Percentiles rank a stretch among this genome's conserved stretches.
Evolutionary conservation across 2,797 vertebrate genomes (phyloP).

Genomic region (Acridotheres tristis): DNA sequence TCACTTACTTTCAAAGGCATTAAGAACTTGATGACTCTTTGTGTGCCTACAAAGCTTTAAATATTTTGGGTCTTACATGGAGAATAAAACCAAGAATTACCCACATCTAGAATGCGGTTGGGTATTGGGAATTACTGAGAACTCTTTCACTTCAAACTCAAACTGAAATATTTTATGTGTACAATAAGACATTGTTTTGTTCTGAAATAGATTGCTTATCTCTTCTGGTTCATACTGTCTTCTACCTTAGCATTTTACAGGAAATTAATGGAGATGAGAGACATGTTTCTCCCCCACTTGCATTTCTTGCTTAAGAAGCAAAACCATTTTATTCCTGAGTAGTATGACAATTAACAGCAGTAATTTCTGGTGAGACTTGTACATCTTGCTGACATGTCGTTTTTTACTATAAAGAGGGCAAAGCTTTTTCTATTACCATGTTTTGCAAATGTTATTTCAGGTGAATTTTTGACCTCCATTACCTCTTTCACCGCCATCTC

Average conservation of each 20-base stretch:
- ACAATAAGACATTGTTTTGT: background rate
- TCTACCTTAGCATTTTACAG: background rate
- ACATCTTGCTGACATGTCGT: background rate
- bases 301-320: background rate
- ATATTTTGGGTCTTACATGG: background rate
- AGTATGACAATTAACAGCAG: background rate
- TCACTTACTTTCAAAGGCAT: background rate
- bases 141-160: background rate
- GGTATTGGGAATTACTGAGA: background rate
- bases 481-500: background rate
- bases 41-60: background rate
- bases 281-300: background rate
- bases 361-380: background rate
- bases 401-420: background rate
- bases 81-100: background rate
- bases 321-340: background rate
- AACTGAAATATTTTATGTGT: background rate
- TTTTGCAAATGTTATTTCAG: background rate
- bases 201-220: background rate
- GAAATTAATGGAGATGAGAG: background rate
- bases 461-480: background rate
- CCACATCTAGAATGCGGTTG: background rate
- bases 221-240: background rate
- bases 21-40: background rate
- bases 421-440: background rate